Evolutionary conservation across 2,888 invertebrate species (phyloP).

Genomic region (Coleophora deauratella): DNA sequence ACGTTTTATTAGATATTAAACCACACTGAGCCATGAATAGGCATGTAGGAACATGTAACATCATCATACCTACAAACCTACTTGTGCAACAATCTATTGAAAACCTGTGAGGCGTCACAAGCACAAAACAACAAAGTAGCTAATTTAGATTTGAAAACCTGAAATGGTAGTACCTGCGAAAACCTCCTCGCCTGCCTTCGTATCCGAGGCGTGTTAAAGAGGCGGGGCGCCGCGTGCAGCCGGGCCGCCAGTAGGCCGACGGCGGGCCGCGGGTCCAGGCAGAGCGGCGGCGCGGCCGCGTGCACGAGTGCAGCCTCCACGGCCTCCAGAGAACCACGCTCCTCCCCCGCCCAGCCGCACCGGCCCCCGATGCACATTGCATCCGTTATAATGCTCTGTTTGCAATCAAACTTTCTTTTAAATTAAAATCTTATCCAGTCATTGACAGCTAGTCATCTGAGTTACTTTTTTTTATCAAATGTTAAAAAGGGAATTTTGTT

Average conservation of each 20-base stretch:
- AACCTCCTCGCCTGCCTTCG: slow-evolving; percentile 84
- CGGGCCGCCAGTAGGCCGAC: slow-evolving; percentile 84
- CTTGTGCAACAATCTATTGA: no score
- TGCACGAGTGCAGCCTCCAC: slow-evolving; percentile 90
- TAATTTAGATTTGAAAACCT: no score
- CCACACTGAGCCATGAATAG: no score
- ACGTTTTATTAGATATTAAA: no score
- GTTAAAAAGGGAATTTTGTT: no score
- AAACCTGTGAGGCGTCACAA: no score
- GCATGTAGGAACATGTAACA: no score
- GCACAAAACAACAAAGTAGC: no score
- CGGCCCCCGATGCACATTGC: slow-evolving; percentile 74
- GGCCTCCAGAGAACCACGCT: slow-evolving; percentile 75
- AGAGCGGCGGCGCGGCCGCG: slow-evolving; percentile 89
- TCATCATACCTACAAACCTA: no score
- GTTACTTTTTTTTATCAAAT: no score
- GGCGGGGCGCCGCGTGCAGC: slow-evolving; percentile 81
- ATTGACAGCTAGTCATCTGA: no score
- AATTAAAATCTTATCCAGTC: no score
- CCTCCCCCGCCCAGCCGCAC: slow-evolving; percentile 81
- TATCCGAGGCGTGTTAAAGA: slow-evolving; percentile 83
- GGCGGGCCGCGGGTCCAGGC: slow-evolving; percentile 90
- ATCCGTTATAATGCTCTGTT: slow-evolving; percentile 77
- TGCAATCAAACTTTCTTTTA: neutral
- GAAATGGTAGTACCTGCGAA: slow-evolving; percentile 82